Percentiles rank a stretch among this genome's conserved stretches.
Evolutionary conservation across 2,888 invertebrate species (phyloP).

Genomic region (Diaprepes abbreviatus): DNA sequence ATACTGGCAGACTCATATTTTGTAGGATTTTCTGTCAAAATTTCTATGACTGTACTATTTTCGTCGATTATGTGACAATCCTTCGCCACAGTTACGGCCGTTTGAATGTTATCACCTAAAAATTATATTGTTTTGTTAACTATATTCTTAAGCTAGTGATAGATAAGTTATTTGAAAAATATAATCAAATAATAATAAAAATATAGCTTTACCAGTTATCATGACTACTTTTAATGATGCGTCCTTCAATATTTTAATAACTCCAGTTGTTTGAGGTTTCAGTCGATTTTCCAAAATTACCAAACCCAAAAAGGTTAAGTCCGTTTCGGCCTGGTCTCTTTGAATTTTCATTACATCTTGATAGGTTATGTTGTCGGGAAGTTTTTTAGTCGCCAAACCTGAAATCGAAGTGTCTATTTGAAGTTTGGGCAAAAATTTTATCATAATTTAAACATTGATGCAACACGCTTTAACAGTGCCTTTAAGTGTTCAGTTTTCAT

Average conservation of each 20-base stretch:
- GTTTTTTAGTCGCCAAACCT: constrained; percentile 63
- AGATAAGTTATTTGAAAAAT: too few relatives aligned
- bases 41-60: constrained; percentile 56
- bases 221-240: constrained; percentile 93
- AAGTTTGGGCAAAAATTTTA: too few relatives aligned
- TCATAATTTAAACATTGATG: too few relatives aligned
- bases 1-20: constrained; percentile 52
- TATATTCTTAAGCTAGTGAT: too few relatives aligned
- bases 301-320: constrained; percentile 86
- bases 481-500: too few relatives aligned
- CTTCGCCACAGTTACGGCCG: constrained; percentile 91
- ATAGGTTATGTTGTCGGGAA: constrained; percentile 72
- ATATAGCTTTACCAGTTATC: constrained; percentile 96
- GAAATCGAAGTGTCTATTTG: too few relatives aligned
- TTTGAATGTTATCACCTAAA: constrained; percentile 86
- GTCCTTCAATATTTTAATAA: constrained; percentile 81
- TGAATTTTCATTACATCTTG: constrained; percentile 79
- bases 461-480: too few relatives aligned
- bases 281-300: constrained; percentile 95
- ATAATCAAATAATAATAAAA: too few relatives aligned
- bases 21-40: constrained; percentile 53
- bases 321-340: constrained; percentile 85
- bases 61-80: constrained; percentile 83
- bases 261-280: constrained; percentile 86
- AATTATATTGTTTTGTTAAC: too few relatives aligned